These are phyloP conservation scores for Proterorhinus semilunaris DNA, from an alignment of 2,113 vertebrate genomes.

Conservation along the genomic window DNA sequence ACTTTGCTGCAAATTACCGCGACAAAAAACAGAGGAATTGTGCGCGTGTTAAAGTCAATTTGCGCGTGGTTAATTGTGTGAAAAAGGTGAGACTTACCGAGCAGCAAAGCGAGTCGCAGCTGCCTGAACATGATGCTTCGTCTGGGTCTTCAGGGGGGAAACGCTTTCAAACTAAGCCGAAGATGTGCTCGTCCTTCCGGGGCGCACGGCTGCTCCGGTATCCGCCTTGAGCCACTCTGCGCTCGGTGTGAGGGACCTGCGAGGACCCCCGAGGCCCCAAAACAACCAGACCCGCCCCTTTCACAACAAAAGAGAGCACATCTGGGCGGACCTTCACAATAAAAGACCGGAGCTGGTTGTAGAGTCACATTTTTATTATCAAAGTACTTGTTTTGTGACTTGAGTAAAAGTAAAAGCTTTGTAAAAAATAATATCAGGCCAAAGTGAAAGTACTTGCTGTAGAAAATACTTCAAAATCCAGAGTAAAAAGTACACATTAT, in stretches of 20 bases:
- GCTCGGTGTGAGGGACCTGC: background rate
- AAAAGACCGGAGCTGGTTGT: background rate
- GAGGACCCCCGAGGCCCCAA: background rate
- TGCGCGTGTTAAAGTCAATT: background rate
- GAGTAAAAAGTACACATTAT: too few relatives aligned
- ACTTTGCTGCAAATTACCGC: background rate
- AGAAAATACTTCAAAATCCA: too few relatives aligned
- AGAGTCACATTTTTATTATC: too few relatives aligned
- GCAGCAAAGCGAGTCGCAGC: conserved; percentile 26
- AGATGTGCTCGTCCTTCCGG: background rate
- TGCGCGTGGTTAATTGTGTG: background rate
- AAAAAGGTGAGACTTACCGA: conserved; percentile 40
- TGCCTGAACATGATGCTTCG: conserved; percentile 27
- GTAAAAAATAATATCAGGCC: too few relatives aligned
- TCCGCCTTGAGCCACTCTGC: background rate
- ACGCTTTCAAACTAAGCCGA: background rate
- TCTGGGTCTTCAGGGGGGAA: background rate
- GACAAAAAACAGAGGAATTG: too few relatives aligned
- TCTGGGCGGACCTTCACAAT: conserved; percentile 35
- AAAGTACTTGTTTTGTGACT: too few relatives aligned
- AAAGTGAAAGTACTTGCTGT: too few relatives aligned
- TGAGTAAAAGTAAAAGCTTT: too few relatives aligned
- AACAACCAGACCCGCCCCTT: background rate
- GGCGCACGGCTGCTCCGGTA: background rate
- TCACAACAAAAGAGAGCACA: background rate